Base-by-base conservation (phyloP, 1,140 invertebrate species). In the Latrodectus geometricus region DNA sequence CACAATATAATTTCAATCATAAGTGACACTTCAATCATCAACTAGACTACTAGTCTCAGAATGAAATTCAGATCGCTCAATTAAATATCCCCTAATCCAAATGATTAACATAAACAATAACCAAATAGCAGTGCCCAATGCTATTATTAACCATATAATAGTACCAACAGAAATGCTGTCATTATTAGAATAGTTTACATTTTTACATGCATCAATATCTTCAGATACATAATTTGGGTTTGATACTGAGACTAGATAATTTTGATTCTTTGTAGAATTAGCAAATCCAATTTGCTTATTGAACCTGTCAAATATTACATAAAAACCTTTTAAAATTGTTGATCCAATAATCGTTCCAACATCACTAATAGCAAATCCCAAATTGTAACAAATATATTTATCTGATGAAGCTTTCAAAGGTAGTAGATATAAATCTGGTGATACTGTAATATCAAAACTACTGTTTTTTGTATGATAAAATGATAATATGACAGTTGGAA, bases 301-400 rank as follows among this genome's bases (percentile, higher is more conserved):
- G 23, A 35, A 15, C 48, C 87, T n/a, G 21, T 88, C 81, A 79
- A 84, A 88, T 12, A 85, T 49, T 5, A 88, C 78, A 69, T 73
- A 84, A 72, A 84, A 88, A 69, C 87, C 87, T 84, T 79, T 80
- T 23, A 88, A 86, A 79, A 88, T 78, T 15, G 81, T 73, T 76
- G 87, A 56, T 12, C 87, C 81, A 17, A 88, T 74, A 15, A 79
- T 65, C 20, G 52, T 54, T 56, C 87, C 87, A 11, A 14, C n/a
- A 49, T 82, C 73, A 9, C 61, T 77, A 15, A 49, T 49, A 4
- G 21, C 65, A 61, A 87, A n/a, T 11, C 69, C 68, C 9, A 76
- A n/a, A 7, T 21, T 87, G 9, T 69, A 73, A 82, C 79, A 87
- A 21, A 23, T 61, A 54, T 49, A 9, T 50, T 56, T 48, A 15